Conservation (phyloP, 2,888 invertebrate species). For the Erynnis tages region DNA sequence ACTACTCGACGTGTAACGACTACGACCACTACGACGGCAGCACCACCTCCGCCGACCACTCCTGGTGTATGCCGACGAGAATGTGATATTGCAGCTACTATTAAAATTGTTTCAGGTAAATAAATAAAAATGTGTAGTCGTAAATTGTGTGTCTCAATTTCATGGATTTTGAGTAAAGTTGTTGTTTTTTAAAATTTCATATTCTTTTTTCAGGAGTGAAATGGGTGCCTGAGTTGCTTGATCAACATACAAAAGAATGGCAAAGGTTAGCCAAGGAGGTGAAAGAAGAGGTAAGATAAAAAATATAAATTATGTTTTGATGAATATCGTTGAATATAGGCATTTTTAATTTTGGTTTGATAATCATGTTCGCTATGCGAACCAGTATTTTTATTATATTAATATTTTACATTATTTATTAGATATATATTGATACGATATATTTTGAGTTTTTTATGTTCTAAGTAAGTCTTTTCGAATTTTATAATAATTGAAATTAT, state of each 20-base stretch:
- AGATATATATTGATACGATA: too few relatives aligned
- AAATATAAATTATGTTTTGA: not conserved
- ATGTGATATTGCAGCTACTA: conserved; percentile 93
- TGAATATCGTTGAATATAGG: too few relatives aligned
- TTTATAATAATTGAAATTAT: too few relatives aligned
- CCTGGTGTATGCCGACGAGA: conserved; percentile 89
- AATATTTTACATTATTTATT: too few relatives aligned
- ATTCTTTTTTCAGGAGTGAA: conserved; percentile 74
- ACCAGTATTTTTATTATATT: too few relatives aligned
- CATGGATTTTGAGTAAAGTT: not conserved
- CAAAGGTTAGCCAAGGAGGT: conserved; percentile 90
- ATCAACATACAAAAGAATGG: conserved; percentile 94
- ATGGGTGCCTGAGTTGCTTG: conserved; percentile 93
- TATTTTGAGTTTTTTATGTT: too few relatives aligned
- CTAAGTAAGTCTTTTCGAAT: too few relatives aligned
- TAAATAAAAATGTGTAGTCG: too few relatives aligned
- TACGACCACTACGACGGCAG: conserved; percentile 85
- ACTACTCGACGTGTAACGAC: conserved; percentile 78
- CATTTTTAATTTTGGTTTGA: too few relatives aligned
- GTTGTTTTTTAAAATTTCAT: not conserved
- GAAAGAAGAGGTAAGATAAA: conserved; percentile 85
- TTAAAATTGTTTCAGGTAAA: conserved; percentile 88
- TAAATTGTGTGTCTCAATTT: too few relatives aligned
- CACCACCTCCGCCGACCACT: conserved; percentile 88
- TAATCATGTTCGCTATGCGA: too few relatives aligned